Base-by-base conservation (phyloP, 2,888 invertebrate genomes). In the Sialis lutaria region DNA sequence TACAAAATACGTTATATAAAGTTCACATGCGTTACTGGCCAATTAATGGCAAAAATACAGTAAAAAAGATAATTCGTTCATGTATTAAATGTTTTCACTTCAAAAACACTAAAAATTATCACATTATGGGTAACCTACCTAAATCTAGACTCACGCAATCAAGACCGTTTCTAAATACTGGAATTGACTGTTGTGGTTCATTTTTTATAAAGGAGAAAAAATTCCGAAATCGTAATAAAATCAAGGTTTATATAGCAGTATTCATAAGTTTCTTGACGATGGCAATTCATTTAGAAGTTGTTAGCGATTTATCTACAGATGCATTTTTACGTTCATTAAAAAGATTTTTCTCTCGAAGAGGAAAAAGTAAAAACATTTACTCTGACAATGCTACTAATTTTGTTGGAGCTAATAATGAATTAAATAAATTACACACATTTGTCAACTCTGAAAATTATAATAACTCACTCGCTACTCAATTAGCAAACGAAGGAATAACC, bases 91-190 rank as follows among this genome's bases (percentile, higher is more conserved):
- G 55, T 47, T 50, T 49, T 46, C 42, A 47, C 30, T 44, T 40
- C 6, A 52, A 54, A 10, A 50, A 55, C 9, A 42, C 9, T 12
- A 8, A 33, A 31, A 34, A 45, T 6, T 13, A 47, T 1, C 53
- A 54, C 37, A 6, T 53, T 6, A 59, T 58, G 58, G 57, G 55
- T n/a, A 46, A 55, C 40, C 49, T 59, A 41, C 58, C 59, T 5
- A 39, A 22, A 22, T 30, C 33, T 6, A 40, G 55, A 7, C 40
- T 52, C 13, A 48, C 42, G 6, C 45, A 34, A 6, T 22, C 49
- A 3, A 42, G 52, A 45, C 48, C 51, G 9, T 55, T 57, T 49
- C n/a, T 10, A 2, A 42, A 41, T 40, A 34, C 37, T 5, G 55
- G 54, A 2, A 30, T 54, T 7, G 55, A 56, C 42, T 56, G 50